Evolutionary conservation across 1,140 invertebrate species (phyloP).

Genomic region (Penaeus chinensis): DNA sequence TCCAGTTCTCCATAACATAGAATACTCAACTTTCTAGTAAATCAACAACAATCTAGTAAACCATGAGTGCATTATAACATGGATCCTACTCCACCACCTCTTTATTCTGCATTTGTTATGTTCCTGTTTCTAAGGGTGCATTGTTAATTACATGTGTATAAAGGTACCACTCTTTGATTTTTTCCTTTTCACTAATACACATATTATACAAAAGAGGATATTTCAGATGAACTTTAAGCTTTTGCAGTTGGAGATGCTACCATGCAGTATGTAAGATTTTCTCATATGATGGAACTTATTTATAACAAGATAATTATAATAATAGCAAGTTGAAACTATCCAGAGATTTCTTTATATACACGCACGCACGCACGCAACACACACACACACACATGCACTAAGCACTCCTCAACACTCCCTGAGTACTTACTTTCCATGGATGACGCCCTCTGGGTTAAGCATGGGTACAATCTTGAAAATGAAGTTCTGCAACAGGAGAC

Average conservation of each 20-base stretch:
- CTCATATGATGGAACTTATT: too few species aligned
- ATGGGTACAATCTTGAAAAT: constrained; percentile 90
- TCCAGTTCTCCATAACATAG: not conserved
- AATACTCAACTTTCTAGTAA: not conserved
- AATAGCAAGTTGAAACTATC: too few species aligned
- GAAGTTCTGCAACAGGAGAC: constrained; percentile 77
- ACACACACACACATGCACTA: not conserved
- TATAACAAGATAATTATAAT: too few species aligned
- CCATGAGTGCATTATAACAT: not conserved
- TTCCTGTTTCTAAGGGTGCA: too few species aligned
- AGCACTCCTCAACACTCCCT: not conserved
- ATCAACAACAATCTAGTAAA: not conserved
- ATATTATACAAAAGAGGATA: too few species aligned
- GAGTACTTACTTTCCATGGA: constrained; percentile 84
- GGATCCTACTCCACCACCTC: not conserved
- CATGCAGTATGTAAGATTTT: too few species aligned
- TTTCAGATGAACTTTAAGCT: too few species aligned
- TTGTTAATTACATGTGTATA: too few species aligned
- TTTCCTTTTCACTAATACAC: too few species aligned
- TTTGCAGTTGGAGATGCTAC: too few species aligned
- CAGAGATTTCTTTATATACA: not conserved
- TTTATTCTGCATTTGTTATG: too few species aligned
- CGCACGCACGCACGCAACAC: not conserved
- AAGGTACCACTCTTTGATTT: too few species aligned
- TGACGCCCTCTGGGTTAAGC: constrained; percentile 89